Evolutionary conservation across 2,888 invertebrate species (phyloP), one percentile per base, ranked within the genome.

Genomic region (Imbricaverruca yamaguchii): DNA sequence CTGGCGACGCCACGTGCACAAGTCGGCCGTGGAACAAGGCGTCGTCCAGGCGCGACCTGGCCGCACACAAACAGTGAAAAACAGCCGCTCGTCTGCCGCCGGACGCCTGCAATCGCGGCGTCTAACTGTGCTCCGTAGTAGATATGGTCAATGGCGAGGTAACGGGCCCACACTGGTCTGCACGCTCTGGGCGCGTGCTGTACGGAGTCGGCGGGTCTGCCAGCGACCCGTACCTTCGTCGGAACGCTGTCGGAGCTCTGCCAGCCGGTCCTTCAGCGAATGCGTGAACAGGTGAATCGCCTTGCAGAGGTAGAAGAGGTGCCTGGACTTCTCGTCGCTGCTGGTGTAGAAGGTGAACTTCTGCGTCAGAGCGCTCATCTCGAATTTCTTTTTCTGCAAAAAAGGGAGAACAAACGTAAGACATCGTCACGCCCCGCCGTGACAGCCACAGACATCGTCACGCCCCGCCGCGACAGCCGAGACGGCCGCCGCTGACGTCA

Each of bases 211-310:
- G 15, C 21, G 61, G 61, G 15, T 13, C 18, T 63, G 63, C 21
- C 21, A 9, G 61, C 15, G 12, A 59, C 59, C 59, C 69, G 18
- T 67, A 57, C 59, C 61, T 25, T 57, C 80, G 57, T 83, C 57
- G 9, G 39, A 15, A 18, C 78, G 91, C 85, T 91, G 91, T 85
- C 92, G 90, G 78, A 94, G 92, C 88, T 96, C 96, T 86, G 91
- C 93, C 81, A 96, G 90, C 85, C 94, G 91, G 8, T 94, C 93
- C 81, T 94, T 93, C 86, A 96, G 92, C 86, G 94, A 94, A 94
- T 97, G 94, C 85, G 96, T 94, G 88, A 97, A 97, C 88, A 96
- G 88, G 89, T 98, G 98, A 55, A 97, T 96, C 85, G 94, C 94
- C 86, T 93, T 92, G 88, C 96, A 97, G 80, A 97, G 89, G 63